Evolutionary conservation across 2,888 invertebrate species (phyloP).

Genomic region (Megamerina dolium): DNA sequence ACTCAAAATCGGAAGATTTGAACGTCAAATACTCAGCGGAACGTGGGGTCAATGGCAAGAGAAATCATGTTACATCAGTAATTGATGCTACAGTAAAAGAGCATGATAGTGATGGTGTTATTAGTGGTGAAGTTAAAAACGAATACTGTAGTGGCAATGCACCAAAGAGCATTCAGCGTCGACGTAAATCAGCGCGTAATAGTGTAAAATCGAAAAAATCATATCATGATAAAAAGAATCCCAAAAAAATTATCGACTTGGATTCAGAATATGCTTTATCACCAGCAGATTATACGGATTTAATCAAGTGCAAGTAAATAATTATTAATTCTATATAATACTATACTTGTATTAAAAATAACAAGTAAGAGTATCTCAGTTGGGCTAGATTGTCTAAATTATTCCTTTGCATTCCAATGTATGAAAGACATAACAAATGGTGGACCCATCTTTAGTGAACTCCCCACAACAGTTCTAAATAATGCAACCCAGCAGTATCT

Average conservation of each 20-base stretch:
- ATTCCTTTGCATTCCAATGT: too few relatives aligned
- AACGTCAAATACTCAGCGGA: neutral
- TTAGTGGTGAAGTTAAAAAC: neutral
- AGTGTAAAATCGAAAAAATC: too few relatives aligned
- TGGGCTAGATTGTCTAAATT: too few relatives aligned
- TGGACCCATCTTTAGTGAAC: too few relatives aligned
- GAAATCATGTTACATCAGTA: neutral
- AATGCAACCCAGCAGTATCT: too few relatives aligned
- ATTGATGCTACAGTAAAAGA: too few relatives aligned
- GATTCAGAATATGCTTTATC: conserved; percentile 35
- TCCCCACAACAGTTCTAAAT: too few relatives aligned
- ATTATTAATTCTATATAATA: too few relatives aligned
- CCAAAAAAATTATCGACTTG: conserved; percentile 8
- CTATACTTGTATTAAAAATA: too few relatives aligned
- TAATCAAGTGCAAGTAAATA: conserved; percentile 46
- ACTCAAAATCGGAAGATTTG: conserved; percentile 16
- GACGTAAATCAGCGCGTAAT: neutral
- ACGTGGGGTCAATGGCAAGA: neutral
- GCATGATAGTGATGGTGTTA: neutral
- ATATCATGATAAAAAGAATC: neutral
- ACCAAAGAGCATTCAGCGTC: conserved; percentile 2
- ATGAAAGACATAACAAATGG: too few relatives aligned
- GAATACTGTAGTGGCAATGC: neutral
- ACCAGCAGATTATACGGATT: conserved; percentile 36
- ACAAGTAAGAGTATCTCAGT: too few relatives aligned